These are phyloP conservation scores for Mactromeris polynyma DNA, from an alignment of 2,888 invertebrate species.

Conservation along the genomic window DNA sequence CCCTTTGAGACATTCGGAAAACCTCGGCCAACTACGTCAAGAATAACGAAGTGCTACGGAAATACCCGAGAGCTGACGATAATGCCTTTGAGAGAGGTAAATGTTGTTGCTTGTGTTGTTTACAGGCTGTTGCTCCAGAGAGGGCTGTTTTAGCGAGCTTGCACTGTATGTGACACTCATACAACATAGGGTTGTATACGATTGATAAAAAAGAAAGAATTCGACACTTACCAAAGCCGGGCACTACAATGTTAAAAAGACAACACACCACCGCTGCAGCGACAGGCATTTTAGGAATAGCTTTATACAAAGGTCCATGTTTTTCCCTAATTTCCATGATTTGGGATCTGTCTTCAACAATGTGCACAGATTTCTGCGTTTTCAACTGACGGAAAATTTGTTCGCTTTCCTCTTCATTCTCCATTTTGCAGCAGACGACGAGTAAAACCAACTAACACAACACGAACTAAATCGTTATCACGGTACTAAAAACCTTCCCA, in stretches of 20 bases:
- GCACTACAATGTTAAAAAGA: slow-evolving; percentile 84
- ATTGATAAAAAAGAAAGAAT: background rate
- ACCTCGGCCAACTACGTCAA: too few species aligned
- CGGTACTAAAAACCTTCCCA: background rate
- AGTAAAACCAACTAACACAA: background rate
- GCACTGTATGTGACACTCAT: too few species aligned
- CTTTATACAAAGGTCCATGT: slow-evolving; percentile 90
- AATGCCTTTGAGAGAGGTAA: too few species aligned
- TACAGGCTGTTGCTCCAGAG: too few species aligned
- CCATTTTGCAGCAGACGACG: slow-evolving; percentile 23
- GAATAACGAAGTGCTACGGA: too few species aligned
- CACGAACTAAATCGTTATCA: background rate
- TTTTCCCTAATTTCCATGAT: slow-evolving; percentile 84
- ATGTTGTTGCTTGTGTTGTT: too few species aligned
- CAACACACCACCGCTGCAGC: slow-evolving; percentile 86
- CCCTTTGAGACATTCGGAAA: too few species aligned
- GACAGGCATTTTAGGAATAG: slow-evolving; percentile 88
- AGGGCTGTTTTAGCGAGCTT: too few species aligned
- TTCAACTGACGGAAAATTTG: slow-evolving; percentile 39
- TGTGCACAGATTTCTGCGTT: slow-evolving; percentile 74
- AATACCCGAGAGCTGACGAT: too few species aligned
- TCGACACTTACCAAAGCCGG: slow-evolving; percentile 85
- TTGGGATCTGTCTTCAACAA: slow-evolving; percentile 78
- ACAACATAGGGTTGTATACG: too few species aligned
- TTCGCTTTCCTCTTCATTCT: slow-evolving; percentile 44